These are phyloP conservation scores for Pluvialis apricaria DNA, from an alignment of 2,113 vertebrate genomes.

Conservation along the genomic window DNA sequence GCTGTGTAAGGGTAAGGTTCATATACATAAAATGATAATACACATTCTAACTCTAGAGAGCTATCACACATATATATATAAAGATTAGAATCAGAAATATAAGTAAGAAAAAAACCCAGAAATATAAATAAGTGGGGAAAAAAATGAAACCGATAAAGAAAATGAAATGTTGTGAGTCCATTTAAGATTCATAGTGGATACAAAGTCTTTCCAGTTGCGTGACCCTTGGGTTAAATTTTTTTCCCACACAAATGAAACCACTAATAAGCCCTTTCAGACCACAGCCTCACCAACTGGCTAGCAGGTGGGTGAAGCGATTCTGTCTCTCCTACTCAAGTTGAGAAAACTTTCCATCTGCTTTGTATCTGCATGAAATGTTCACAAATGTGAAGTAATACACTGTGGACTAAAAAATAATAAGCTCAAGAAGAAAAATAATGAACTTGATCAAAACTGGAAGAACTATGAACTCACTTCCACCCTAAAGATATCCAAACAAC, in stretches of 20 bases:
- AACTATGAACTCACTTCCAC: slow-evolving; percentile 49
- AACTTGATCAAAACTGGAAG: slow-evolving; percentile 39
- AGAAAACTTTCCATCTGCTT: slow-evolving; percentile 37
- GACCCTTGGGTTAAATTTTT: not conserved
- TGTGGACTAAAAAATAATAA: slow-evolving; percentile 32
- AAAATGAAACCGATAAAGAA: not conserved
- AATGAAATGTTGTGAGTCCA: not conserved
- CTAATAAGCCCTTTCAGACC: not conserved
- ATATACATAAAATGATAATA: not conserved
- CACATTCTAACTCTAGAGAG: not conserved
- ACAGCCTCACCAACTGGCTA: not conserved
- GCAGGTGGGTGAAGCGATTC: slow-evolving; percentile 15
- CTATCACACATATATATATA: not conserved
- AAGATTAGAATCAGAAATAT: not conserved
- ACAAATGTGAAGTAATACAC: slow-evolving; percentile 47
- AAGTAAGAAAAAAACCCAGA: not conserved
- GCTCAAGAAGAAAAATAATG: slow-evolving; percentile 27
- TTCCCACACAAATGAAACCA: not conserved
- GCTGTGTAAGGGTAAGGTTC: not conserved
- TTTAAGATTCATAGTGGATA: not conserved
- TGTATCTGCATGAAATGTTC: slow-evolving; percentile 25
- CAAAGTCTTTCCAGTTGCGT: not conserved
- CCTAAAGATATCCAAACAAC: slow-evolving; percentile 36
- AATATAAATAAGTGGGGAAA: not conserved
- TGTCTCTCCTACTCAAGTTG: not conserved